Conservation (phyloP, 2,113 vertebrate species). For the Thryonomys swinderianus region DNA sequence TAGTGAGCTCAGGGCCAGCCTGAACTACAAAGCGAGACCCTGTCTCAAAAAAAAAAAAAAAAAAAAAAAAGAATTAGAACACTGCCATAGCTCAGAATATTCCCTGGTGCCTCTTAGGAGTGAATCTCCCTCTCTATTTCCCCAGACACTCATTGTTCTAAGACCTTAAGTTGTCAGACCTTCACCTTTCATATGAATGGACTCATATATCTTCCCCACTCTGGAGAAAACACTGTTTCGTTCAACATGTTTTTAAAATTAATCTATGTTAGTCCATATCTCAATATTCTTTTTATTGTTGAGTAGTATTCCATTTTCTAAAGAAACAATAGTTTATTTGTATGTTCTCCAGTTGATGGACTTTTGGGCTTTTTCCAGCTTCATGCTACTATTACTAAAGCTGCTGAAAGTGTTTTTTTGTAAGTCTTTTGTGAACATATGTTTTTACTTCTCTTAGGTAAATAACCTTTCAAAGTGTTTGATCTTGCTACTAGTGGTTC, state of each 20-base stretch:
- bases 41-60: too few species aligned
- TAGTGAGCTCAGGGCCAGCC: too few species aligned
- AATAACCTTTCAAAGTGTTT: constrained; percentile 46
- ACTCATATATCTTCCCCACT: neutral
- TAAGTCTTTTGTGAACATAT: neutral
- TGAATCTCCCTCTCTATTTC: neutral
- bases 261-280: neutral
- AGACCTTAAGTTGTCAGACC: neutral
- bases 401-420: neutral
- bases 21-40: too few species aligned
- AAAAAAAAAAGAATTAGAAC: neutral
- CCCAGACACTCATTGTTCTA: neutral
- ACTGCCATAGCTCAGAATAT: neutral
- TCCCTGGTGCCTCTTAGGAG: neutral
- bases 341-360: neutral
- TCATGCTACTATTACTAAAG: neutral
- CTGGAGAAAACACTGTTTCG: neutral
- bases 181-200: neutral
- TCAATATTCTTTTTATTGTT: neutral
- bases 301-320: neutral
- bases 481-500: neutral
- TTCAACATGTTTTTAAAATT: neutral
- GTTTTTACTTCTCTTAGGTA: constrained; percentile 5
- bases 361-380: neutral
- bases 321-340: neutral